phyloP scores from a whole-genome alignment of 92 coral and sea anemone genomes.

The Zoanthus sociatus region DNA sequence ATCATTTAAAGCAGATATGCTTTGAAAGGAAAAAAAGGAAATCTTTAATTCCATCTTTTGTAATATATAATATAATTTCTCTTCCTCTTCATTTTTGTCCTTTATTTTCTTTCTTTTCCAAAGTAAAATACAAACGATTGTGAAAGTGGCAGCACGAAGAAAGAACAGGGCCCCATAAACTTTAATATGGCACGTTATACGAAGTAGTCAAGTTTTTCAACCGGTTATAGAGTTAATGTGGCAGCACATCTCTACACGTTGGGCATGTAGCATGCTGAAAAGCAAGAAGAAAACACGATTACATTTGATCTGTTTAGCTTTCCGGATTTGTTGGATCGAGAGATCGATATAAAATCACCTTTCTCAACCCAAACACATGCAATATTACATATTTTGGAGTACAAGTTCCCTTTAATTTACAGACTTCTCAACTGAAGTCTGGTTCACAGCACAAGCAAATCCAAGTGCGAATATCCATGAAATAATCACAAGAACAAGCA shows the following conservation, averaged over 20 bases:
- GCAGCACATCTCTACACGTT: conserved; percentile 43
- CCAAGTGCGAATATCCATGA: too few relatives aligned
- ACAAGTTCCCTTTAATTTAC: too few relatives aligned
- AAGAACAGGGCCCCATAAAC: background rate
- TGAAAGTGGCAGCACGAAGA: background rate
- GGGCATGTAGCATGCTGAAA: conserved; percentile 53
- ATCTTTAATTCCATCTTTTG: background rate
- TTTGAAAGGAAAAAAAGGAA: background rate
- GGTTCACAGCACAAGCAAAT: too few relatives aligned
- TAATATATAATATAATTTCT: background rate
- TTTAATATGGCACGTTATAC: background rate
- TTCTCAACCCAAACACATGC: too few relatives aligned
- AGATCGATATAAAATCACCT: too few relatives aligned
- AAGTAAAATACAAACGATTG: background rate
- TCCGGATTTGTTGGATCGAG: too few relatives aligned
- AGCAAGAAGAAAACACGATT: background rate
- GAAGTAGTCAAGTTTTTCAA: background rate
- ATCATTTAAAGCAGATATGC: background rate
- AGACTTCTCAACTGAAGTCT: too few relatives aligned
- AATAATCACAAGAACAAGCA: too few relatives aligned
- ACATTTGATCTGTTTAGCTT: background rate
- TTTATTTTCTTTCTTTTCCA: background rate
- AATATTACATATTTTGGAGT: too few relatives aligned
- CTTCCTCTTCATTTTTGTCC: background rate
- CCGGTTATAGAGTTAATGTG: background rate